These are phyloP conservation scores for Brachionus koreanus DNA, from an alignment of 1,140 invertebrate genomes.

Conservation along the genomic window DNA sequence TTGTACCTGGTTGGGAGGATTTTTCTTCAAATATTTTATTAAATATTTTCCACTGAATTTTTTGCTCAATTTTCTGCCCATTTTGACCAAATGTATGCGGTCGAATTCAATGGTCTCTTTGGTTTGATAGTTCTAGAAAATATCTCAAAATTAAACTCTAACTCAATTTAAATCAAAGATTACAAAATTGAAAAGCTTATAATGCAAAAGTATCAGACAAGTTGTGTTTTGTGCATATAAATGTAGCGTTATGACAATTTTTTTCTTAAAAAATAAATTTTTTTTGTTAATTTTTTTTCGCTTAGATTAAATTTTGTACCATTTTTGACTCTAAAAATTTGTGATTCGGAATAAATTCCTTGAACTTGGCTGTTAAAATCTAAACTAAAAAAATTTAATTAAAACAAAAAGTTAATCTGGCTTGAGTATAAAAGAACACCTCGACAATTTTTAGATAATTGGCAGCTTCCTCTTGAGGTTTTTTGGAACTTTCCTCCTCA, in stretches of 20 bases:
- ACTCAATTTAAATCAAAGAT: neutral
- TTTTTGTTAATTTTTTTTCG: neutral
- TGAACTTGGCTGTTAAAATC: neutral
- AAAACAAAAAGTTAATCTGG: neutral
- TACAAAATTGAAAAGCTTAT: constrained; percentile 44
- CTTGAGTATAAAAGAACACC: neutral
- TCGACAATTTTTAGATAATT: neutral
- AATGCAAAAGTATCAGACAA: constrained; percentile 4
- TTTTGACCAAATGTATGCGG: constrained; percentile 30
- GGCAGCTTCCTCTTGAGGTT: neutral
- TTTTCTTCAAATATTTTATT: constrained; percentile 18
- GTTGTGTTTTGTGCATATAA: constrained; percentile 10
- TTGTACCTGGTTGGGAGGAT: neutral
- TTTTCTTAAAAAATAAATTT: neutral
- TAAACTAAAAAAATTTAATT: neutral
- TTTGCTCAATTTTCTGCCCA: constrained; percentile 18
- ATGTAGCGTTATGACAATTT: neutral
- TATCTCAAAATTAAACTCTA: too few relatives aligned
- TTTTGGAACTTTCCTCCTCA: neutral
- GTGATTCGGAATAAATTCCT: constrained; percentile 9
- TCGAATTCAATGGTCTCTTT: neutral
- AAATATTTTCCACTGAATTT: constrained; percentile 32
- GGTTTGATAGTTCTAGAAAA: constrained; percentile 17
- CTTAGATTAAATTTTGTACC: neutral
- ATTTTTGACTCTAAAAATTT: constrained; percentile 11